Conservation (phyloP, 2,888 invertebrate genomes). For the Drosophila lacicola region DNA sequence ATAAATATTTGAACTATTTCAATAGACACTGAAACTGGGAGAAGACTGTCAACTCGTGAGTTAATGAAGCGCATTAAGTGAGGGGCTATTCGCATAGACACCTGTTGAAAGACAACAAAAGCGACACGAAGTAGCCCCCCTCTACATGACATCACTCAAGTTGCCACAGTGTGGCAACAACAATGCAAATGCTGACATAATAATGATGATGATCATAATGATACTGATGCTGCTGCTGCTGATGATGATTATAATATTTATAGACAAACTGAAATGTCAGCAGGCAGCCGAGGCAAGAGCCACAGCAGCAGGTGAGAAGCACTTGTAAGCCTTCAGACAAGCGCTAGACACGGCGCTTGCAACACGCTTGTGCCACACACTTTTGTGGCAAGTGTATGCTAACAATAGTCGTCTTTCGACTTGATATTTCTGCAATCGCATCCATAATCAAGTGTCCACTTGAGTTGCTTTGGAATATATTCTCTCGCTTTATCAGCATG, state of each 20-base stretch:
- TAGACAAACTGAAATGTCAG: slow-evolving; percentile 55
- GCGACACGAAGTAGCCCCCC: slow-evolving; percentile 8
- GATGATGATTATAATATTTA: slow-evolving; percentile 48
- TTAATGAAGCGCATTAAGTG: slow-evolving; percentile 61
- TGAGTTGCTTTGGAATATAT: not conserved
- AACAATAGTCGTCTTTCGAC: slow-evolving; percentile 20
- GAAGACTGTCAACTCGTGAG: slow-evolving; percentile 54
- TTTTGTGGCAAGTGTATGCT: not conserved
- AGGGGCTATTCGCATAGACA: slow-evolving; percentile 12
- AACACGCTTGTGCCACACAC: slow-evolving; percentile 33
- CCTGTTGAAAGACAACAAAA: slow-evolving; percentile 37
- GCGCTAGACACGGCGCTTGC: slow-evolving; percentile 38
- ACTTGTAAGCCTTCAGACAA: slow-evolving; percentile 69
- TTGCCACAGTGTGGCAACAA: slow-evolving; percentile 46
- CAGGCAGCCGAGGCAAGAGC: not conserved
- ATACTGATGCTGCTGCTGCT: slow-evolving; percentile 35
- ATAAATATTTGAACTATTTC: slow-evolving; percentile 50
- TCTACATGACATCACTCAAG: slow-evolving; percentile 50
- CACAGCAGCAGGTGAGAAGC: slow-evolving; percentile 60
- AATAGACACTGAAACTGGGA: slow-evolving; percentile 15
- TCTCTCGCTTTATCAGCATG: slow-evolving; percentile 8
- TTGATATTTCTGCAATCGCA: slow-evolving; percentile 27
- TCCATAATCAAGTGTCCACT: slow-evolving; percentile 35
- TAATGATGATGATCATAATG: slow-evolving; percentile 36
- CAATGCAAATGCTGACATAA: slow-evolving; percentile 61